These are phyloP conservation scores for Apogon hyalosoma DNA, from an alignment of 2,797 vertebrate genomes.

Conservation along the genomic window DNA sequence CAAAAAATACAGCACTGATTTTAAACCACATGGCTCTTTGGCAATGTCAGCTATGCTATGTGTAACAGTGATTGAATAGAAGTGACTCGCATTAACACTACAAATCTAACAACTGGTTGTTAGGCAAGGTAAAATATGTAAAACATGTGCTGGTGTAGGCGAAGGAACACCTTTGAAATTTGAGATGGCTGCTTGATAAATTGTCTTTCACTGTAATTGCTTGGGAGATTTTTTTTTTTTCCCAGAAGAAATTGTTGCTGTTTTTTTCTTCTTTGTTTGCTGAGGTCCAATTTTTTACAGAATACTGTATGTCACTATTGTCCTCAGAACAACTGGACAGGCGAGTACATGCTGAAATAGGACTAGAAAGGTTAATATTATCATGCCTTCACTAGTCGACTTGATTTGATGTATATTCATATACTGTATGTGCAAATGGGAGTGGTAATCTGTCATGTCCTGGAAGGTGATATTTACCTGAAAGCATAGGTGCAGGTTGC, in stretches of 20 bases:
- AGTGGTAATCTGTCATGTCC: constrained; percentile 1
- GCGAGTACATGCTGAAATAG: not conserved
- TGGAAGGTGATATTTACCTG: constrained; percentile 1
- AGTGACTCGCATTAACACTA: constrained; percentile 77
- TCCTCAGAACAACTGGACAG: not conserved
- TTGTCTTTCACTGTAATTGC: constrained; percentile 72
- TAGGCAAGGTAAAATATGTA: constrained; percentile 71
- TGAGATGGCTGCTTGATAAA: constrained; percentile 75
- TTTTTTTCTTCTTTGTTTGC: constrained; percentile 28
- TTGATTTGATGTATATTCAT: not conserved
- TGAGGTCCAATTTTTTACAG: constrained; percentile 39
- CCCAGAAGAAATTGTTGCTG: constrained; percentile 6
- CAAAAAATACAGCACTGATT: constrained; percentile 37
- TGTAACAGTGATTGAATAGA: constrained; percentile 71
- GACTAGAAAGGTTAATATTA: constrained; percentile 9
- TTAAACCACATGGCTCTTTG: constrained; percentile 62
- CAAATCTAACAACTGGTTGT: constrained; percentile 70
- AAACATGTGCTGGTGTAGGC: constrained; percentile 71
- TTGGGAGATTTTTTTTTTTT: constrained; percentile 35
- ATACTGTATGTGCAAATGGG: not conserved
- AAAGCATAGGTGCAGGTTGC: constrained; percentile 13
- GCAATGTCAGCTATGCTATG: constrained; percentile 58
- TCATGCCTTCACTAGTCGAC: not conserved
- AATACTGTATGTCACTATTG: constrained; percentile 14
- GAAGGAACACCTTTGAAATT: constrained; percentile 78